A percentile compares a stretch with the other conserved stretches of the same genome.
Evolutionary conservation across 2,797 vertebrate genomes (phyloP).

Genomic region (Alcedo quadribrachys): DNA sequence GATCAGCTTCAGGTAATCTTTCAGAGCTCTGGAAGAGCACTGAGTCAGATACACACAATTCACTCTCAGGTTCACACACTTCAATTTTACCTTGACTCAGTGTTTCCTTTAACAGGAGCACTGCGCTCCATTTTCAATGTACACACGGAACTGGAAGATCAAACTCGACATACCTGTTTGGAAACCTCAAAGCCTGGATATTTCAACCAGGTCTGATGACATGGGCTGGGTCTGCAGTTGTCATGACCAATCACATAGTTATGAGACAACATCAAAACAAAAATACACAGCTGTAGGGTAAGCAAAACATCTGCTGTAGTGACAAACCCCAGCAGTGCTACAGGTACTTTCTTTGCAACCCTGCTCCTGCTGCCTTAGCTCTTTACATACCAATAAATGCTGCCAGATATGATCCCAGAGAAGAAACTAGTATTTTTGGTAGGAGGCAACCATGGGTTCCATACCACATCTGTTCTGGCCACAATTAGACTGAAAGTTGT

Average conservation of each 20-base stretch:
- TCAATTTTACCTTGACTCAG: not conserved
- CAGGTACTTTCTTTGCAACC: not conserved
- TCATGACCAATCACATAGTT: not conserved
- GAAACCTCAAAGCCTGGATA: not conserved
- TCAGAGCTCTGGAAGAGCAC: not conserved
- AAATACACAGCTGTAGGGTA: not conserved
- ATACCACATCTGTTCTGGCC: not conserved
- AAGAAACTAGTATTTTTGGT: not conserved
- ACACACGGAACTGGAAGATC: not conserved
- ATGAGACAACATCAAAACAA: not conserved
- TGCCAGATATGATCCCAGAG: not conserved
- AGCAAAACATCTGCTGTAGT: not conserved
- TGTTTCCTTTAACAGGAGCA: not conserved
- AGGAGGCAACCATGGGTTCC: not conserved
- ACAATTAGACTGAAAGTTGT: not conserved
- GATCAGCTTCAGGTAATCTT: not conserved
- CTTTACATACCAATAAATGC: not conserved
- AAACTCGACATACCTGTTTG: not conserved
- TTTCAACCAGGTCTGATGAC: not conserved
- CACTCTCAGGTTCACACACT: not conserved
- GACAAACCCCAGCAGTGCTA: not conserved
- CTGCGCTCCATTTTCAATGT: not conserved
- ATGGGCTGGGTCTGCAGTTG: not conserved
- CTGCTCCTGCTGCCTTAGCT: not conserved
- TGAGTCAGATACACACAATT: not conserved